phyloP scores from a whole-genome alignment of 2,113 vertebrate genomes.

The Maccullochella peelii region DNA sequence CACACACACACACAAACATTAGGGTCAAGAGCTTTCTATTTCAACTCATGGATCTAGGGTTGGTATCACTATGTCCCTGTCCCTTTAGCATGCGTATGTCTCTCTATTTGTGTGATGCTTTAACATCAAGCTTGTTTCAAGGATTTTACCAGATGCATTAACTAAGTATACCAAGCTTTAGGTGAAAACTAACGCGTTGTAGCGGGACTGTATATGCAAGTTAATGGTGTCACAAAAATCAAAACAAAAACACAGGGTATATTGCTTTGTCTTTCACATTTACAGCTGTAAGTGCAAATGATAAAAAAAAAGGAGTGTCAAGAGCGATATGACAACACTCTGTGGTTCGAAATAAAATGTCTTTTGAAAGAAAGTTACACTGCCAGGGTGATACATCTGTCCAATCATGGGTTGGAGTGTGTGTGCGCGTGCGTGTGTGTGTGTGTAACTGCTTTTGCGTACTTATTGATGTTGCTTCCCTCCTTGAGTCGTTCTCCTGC shows the following conservation, averaged over 20 bases:
- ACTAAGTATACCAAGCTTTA: neutral
- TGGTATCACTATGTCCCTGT: neutral
- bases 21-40: neutral
- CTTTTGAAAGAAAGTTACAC: neutral
- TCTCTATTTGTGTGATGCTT: neutral
- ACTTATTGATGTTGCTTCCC: conserved; percentile 99
- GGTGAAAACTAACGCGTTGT: neutral
- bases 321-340: no score
- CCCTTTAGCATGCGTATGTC: neutral
- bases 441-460: conserved; percentile 7
- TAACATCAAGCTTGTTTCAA: neutral
- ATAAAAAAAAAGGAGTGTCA: neutral
- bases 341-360: neutral
- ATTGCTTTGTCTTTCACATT: neutral
- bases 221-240: neutral
- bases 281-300: neutral
- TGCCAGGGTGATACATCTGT: neutral
- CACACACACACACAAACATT: no score
- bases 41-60: neutral
- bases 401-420: neutral
- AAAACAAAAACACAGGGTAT: neutral
- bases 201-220: neutral
- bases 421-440: neutral
- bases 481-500: conserved; percentile 97
- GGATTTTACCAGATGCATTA: neutral